Percentiles rank a stretch among this genome's conserved stretches.
phyloP scores from a whole-genome alignment of 2,888 invertebrate genomes.

The Patella caerulea region DNA sequence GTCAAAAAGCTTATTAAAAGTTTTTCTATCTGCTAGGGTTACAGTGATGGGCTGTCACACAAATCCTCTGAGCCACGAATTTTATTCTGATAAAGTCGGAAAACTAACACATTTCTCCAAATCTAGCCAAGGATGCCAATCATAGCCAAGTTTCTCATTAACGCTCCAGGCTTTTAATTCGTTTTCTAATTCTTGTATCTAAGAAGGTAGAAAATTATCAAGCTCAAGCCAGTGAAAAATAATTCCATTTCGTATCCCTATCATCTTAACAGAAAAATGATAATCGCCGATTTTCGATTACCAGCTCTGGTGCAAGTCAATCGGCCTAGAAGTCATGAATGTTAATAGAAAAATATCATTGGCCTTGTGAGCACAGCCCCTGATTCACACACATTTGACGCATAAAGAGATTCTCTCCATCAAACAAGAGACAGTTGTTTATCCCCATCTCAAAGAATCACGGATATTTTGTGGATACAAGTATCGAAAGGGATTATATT shows the following conservation, averaged over 20 bases:
- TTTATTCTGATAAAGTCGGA: slow-evolving; percentile 39
- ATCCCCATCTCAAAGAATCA: slow-evolving; percentile 14
- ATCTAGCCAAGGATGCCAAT: slow-evolving; percentile 39
- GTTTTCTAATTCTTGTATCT: slow-evolving; percentile 35
- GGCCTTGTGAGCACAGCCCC: slow-evolving; percentile 10
- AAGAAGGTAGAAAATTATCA: slow-evolving; percentile 27
- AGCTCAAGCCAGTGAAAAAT: slow-evolving; percentile 17
- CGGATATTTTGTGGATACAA: slow-evolving; percentile 18
- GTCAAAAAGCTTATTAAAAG: slow-evolving; percentile 13
- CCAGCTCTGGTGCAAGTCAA: slow-evolving; percentile 23
- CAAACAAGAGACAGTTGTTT: slow-evolving; percentile 19
- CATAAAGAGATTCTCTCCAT: slow-evolving; percentile 21
- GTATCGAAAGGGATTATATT: slow-evolving; percentile 21
- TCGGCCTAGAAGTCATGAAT: slow-evolving; percentile 36
- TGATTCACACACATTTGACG: slow-evolving; percentile 11
- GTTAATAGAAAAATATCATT: slow-evolving; percentile 42
- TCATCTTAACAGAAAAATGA: slow-evolving; percentile 28
- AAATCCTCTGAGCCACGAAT: slow-evolving; percentile 33
- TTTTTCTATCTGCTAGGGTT: slow-evolving; percentile 2
- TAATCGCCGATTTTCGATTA: slow-evolving; percentile 30
- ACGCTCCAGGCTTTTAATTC: slow-evolving; percentile 39
- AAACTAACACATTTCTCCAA: slow-evolving; percentile 42
- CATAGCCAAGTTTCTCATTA: slow-evolving; percentile 45
- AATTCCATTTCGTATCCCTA: slow-evolving; percentile 13
- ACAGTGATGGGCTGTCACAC: slow-evolving; percentile 22